Conservation (phyloP, 2,113 vertebrate genomes). For the Toxostoma redivivum region DNA sequence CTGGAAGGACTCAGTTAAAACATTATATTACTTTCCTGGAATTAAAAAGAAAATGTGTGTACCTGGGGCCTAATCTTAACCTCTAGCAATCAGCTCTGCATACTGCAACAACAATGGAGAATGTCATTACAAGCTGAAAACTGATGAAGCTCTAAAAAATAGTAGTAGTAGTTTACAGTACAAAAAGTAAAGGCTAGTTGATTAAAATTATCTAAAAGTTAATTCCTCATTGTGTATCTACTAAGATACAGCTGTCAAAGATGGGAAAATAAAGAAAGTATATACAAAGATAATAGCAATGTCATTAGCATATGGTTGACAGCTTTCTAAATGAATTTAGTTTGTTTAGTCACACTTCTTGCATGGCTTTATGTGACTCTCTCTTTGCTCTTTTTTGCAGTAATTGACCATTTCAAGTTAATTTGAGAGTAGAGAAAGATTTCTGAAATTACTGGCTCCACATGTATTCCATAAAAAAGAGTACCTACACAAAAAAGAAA, state of each 20-base stretch:
- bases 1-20: slow-evolving; percentile 19
- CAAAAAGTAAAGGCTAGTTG: neutral
- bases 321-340: neutral
- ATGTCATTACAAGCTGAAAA: neutral
- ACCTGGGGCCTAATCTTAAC: neutral
- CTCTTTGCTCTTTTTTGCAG: neutral
- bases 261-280: neutral
- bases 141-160: neutral
- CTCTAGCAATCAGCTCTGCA: neutral
- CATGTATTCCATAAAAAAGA: neutral
- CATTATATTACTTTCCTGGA: neutral
- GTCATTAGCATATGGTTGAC: neutral
- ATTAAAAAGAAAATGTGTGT: neutral
- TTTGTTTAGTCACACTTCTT: neutral
- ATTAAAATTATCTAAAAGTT: neutral
- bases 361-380: neutral
- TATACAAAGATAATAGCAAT: neutral
- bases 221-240: neutral
- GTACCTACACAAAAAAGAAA: neutral
- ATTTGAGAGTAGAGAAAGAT: neutral
- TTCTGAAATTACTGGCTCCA: neutral
- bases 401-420: neutral
- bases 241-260: neutral
- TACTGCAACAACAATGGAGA: neutral
- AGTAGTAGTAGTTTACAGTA: neutral